A percentile compares a stretch with the other conserved stretches of the same genome.
Evolutionary conservation across 1,140 invertebrate genomes (phyloP).

Genomic region (Aphis craccivora): DNA sequence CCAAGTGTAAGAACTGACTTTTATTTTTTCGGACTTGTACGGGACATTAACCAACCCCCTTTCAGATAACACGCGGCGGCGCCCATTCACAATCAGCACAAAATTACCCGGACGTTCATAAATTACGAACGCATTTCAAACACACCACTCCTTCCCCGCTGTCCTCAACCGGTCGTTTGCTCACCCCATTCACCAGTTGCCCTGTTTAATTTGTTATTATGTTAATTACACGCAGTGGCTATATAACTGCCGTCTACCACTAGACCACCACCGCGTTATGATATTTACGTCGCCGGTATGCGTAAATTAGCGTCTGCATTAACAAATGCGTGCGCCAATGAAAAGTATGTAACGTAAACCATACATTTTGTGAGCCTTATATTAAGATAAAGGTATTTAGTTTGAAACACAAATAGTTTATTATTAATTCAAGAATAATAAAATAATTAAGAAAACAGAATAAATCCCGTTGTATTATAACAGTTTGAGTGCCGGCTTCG

Average conservation of each 20-base stretch:
- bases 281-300: conserved; percentile 27
- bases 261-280: conserved; percentile 29
- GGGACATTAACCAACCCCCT: conserved; percentile 53
- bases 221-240: conserved; percentile 41
- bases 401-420: background rate
- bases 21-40: conserved; percentile 51
- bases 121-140: conserved; percentile 39
- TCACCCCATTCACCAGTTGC: background rate
- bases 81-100: conserved; percentile 48
- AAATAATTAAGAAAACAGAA: background rate
- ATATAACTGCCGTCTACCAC: conserved; percentile 43
- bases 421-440: background rate
- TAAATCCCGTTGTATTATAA: background rate
- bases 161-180: conserved; percentile 35
- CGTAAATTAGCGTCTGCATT: background rate
- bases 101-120: conserved; percentile 56
- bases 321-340: background rate
- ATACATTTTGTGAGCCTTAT: background rate
- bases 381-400: conserved; percentile 1
- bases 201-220: conserved; percentile 57
- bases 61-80: conserved; percentile 41
- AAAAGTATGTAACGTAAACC: background rate
- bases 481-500: background rate
- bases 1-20: conserved; percentile 51
- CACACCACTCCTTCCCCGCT: no score